Conservation (phyloP, 2,888 invertebrate genomes). For the Glomeris marginata region DNA sequence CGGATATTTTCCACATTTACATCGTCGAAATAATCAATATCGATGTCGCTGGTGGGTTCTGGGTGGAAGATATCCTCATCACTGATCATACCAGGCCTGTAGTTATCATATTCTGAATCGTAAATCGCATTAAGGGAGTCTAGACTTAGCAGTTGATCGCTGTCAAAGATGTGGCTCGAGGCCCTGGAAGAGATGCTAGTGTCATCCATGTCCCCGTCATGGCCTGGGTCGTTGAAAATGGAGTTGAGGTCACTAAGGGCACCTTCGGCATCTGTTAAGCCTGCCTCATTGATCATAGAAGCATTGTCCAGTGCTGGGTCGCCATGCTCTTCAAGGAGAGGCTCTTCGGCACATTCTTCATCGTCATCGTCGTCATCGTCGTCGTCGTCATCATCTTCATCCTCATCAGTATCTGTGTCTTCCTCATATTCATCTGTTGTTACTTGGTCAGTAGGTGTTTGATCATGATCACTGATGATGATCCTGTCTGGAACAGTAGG, state of each 20-base stretch:
- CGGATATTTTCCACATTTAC: constrained; percentile 56
- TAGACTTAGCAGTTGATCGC: constrained; percentile 47
- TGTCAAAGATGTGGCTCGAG: constrained; percentile 63
- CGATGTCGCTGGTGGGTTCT: constrained; percentile 29
- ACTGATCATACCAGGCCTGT: constrained; percentile 36
- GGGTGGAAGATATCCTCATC: constrained; percentile 32
- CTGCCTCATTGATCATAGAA: constrained; percentile 69
- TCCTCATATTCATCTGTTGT: constrained; percentile 6
- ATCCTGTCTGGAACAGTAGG: background rate
- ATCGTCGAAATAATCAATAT: constrained; percentile 26
- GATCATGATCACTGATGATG: background rate
- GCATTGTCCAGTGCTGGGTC: constrained; percentile 73
- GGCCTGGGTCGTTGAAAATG: constrained; percentile 25
- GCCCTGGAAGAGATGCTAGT: constrained; percentile 69
- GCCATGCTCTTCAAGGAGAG: constrained; percentile 47
- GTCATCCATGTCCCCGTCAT: constrained; percentile 44
- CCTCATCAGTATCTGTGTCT: constrained; percentile 59
- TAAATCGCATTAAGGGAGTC: constrained; percentile 52
- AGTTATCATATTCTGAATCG: constrained; percentile 56
- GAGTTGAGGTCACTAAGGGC: constrained; percentile 68
- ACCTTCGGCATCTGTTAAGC: constrained; percentile 73
- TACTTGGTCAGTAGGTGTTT: no score
- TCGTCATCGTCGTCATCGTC: constrained; percentile 32
- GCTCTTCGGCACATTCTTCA: constrained; percentile 24
- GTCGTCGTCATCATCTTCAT: constrained; percentile 36